Evolutionary conservation across 2,797 vertebrate genomes (phyloP).

Genomic region (Myiothlypis chrysogaster): DNA sequence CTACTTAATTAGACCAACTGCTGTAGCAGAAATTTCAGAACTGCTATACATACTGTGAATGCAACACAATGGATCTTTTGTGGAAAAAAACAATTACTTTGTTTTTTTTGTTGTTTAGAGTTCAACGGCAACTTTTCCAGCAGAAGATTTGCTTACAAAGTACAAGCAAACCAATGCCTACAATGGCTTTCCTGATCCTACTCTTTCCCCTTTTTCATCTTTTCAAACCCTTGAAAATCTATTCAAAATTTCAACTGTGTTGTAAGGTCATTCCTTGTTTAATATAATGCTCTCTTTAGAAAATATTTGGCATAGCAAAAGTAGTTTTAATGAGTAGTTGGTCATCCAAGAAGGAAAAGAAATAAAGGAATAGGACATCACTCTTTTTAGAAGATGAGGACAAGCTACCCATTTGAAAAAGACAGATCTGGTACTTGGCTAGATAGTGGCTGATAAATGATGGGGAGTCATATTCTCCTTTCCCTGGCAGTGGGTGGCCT

Average conservation of each 20-base stretch:
- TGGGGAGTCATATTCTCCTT: not conserved
- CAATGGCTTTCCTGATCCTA: not conserved
- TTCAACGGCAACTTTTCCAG: fast-evolving
- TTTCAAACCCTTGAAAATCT: not conserved
- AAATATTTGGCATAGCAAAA: not conserved
- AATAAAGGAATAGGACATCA: not conserved
- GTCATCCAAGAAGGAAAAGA: not conserved
- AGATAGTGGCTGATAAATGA: not conserved
- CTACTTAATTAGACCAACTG: not conserved
- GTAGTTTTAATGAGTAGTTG: not conserved
- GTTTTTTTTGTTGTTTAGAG: not conserved
- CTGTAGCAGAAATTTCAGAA: not conserved
- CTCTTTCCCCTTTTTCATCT: not conserved
- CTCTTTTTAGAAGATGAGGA: not conserved
- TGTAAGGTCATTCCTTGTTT: not conserved
- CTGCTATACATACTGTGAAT: not conserved
- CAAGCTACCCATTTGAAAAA: not conserved
- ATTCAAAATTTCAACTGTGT: not conserved
- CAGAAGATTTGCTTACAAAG: not conserved
- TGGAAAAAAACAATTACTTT: not conserved
- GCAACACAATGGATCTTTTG: not conserved
- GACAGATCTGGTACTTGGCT: not conserved
- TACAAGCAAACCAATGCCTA: not conserved
- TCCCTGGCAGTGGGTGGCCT: not conserved
- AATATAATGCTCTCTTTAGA: not conserved